Evolutionary conservation across 2,888 invertebrate genomes (phyloP).

Genomic region (Erebia aethiops): DNA sequence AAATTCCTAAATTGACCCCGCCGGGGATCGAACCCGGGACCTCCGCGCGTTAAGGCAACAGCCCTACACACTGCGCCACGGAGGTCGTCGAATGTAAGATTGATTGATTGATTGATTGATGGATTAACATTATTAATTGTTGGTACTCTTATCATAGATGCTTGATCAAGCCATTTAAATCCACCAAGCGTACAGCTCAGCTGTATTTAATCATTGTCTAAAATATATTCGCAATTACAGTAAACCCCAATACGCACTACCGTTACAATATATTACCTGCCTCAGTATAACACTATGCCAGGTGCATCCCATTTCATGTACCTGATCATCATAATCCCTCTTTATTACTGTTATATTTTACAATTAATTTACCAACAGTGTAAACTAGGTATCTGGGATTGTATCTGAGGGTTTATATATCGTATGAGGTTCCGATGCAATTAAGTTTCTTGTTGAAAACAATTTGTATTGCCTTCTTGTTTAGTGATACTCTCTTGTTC

Average conservation of each 20-base stretch:
- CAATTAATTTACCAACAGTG: slow-evolving; percentile 36
- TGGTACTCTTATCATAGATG: not conserved
- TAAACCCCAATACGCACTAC: slow-evolving; percentile 27
- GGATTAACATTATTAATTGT: not conserved
- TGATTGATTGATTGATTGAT: too few relatives aligned
- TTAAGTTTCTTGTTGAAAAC: slow-evolving; percentile 18
- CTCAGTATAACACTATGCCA: slow-evolving; percentile 20
- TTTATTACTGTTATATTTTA: slow-evolving; percentile 32
- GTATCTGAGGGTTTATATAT: slow-evolving; percentile 29
- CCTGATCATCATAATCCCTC: slow-evolving; percentile 32
- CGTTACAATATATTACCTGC: slow-evolving; percentile 26
- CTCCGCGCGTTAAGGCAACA: too few relatives aligned
- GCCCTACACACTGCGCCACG: too few relatives aligned
- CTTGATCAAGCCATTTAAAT: not conserved
- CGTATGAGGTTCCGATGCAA: slow-evolving; percentile 12
- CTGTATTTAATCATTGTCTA: slow-evolving; percentile 11
- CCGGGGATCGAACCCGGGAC: too few relatives aligned
- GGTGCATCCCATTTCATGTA: slow-evolving; percentile 40
- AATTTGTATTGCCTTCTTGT: slow-evolving; percentile 12
- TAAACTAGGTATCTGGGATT: slow-evolving; percentile 31
- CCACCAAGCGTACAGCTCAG: not conserved
- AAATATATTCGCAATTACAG: slow-evolving; percentile 18
- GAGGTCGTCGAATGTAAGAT: too few relatives aligned
- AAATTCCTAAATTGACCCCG: too few relatives aligned
- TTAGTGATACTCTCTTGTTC: not conserved